Percentiles rank a stretch among this genome's conserved stretches.
Conservation (phyloP, 2,797 vertebrate genomes). For the Dromococcyx pavoninus region DNA sequence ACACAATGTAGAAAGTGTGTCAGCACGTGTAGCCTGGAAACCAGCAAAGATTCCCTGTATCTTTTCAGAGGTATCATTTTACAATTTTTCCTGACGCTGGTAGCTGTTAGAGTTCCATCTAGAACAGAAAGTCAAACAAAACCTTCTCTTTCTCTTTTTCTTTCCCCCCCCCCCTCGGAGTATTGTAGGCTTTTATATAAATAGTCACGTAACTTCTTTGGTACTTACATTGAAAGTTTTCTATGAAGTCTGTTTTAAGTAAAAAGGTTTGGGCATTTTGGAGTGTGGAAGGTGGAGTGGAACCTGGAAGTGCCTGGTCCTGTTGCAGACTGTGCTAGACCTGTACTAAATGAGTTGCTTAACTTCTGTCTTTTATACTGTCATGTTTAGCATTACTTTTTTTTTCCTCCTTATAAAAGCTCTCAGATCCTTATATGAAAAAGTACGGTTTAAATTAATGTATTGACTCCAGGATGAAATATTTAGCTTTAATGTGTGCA, state of each 20-base stretch:
- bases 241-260: background rate
- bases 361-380: background rate
- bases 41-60: background rate
- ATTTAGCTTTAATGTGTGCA: background rate
- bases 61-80: background rate
- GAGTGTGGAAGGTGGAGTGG: background rate
- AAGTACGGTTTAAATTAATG: background rate
- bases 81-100: background rate
- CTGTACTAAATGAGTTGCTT: background rate
- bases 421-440: background rate
- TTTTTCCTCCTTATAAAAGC: background rate
- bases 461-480: background rate
- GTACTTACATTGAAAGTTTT: background rate
- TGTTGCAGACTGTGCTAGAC: background rate
- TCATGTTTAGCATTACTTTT: background rate
- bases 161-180: background rate
- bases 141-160: background rate
- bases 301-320: background rate
- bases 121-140: background rate
- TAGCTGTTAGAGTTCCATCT: background rate
- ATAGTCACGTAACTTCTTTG: background rate
- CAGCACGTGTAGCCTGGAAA: background rate
- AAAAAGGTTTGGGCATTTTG: background rate
- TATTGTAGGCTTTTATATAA: background rate
- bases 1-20: background rate